phyloP scores from a whole-genome alignment of 2,888 invertebrate species.

The Cloeon dipterum region DNA sequence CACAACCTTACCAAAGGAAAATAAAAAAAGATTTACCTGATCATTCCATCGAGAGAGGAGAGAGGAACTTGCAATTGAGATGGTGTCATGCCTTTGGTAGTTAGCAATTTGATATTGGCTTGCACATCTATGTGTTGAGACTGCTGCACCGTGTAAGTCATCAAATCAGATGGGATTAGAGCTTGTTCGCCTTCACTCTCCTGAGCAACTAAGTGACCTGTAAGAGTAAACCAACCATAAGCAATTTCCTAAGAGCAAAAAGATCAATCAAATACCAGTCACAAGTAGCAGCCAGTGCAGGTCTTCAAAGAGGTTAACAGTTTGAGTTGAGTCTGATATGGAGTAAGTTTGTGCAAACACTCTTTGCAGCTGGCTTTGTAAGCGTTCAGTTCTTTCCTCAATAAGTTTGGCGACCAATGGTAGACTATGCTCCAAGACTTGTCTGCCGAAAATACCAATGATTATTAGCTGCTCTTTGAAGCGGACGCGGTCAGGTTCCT shows the following conservation, averaged over 20 bases:
- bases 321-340: conserved; percentile 15
- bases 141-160: conserved; percentile 33
- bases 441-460: conserved; percentile 32
- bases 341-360: conserved; percentile 10
- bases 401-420: conserved; percentile 40
- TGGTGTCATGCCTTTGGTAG: conserved; percentile 13
- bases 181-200: conserved; percentile 41
- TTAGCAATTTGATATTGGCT: conserved; percentile 18
- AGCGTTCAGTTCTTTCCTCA: conserved; percentile 34
- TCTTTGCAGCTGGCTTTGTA: conserved; percentile 20
- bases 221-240: not conserved
- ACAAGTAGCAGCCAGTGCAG: conserved; percentile 75
- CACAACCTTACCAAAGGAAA: no score
- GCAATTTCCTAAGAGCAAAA: not conserved
- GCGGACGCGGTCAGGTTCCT: conserved; percentile 38
- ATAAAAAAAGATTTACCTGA: not conserved
- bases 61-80: not conserved
- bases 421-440: conserved; percentile 36
- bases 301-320: conserved; percentile 60
- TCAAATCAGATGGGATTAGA: conserved; percentile 38
- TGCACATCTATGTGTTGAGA: conserved; percentile 16
- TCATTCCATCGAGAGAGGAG: not conserved
- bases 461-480: conserved; percentile 50
- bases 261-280: conserved; percentile 15
- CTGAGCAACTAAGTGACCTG: conserved; percentile 41